Percentiles rank a stretch among this genome's conserved stretches.
These are phyloP conservation scores for Mylabris phalerata DNA, from an alignment of 1,140 invertebrate species.

Conservation along the genomic window DNA sequence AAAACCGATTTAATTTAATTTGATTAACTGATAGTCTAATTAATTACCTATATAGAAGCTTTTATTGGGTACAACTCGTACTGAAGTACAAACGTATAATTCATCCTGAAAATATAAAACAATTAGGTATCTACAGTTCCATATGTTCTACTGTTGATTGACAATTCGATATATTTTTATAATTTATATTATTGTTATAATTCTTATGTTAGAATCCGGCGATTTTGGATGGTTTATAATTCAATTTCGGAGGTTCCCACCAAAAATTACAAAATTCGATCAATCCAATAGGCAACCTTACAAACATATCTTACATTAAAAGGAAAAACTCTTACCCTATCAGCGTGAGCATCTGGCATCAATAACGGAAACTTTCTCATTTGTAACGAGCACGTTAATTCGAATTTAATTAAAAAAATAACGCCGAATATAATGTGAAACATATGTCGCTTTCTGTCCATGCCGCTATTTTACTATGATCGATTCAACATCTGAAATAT, in stretches of 20 bases:
- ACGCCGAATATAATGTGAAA: constrained; percentile 18
- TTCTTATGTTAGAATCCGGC: too few species aligned
- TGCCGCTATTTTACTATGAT: constrained; percentile 11
- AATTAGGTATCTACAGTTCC: neutral
- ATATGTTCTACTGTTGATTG: neutral
- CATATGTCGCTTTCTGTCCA: constrained; percentile 28
- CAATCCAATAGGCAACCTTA: constrained; percentile 7
- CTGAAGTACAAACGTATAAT: constrained; percentile 77
- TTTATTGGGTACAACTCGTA: constrained; percentile 61
- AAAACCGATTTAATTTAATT: constrained; percentile 35
- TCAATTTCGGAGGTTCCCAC: neutral
- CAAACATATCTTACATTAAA: constrained; percentile 14
- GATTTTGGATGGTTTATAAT: too few species aligned
- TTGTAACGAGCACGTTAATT: constrained; percentile 26
- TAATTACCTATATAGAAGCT: constrained; percentile 69
- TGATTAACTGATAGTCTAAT: neutral
- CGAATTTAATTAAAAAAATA: constrained; percentile 17
- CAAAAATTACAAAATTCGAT: neutral
- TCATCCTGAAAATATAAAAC: constrained; percentile 57
- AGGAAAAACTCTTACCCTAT: constrained; percentile 48
- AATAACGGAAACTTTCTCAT: constrained; percentile 53
- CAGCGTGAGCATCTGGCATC: constrained; percentile 65
- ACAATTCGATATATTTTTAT: neutral
- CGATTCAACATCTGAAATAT: too few species aligned
- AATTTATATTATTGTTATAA: neutral